Evolutionary conservation across 1,140 invertebrate species (phyloP), one percentile per base, ranked within the genome.

Genomic region (Steinernema feltiae): DNA sequence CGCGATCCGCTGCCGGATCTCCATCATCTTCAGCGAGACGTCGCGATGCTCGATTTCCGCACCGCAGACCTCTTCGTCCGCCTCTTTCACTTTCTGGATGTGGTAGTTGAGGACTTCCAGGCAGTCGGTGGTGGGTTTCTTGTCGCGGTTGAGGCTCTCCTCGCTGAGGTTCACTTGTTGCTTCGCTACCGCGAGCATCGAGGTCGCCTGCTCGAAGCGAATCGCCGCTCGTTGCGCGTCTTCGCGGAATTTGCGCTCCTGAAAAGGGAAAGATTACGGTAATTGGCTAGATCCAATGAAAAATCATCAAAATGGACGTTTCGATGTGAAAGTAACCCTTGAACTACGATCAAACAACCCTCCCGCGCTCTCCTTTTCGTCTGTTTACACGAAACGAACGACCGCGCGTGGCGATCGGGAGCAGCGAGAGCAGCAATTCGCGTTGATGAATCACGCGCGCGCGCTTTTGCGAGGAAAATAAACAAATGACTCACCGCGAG

Each of bases 91-190:
- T 87, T 89, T 79, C 30, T 78, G 80, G 18, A 86, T 74, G 73
- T 86, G 84, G 35, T 85, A 78, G 69, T 82, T 84, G 69, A 81
- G 81, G 76, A 84, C 80, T 91, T 89, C 92, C 91, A 90, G 88
- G 88, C 90, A 90, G 0, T 93, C 92, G 79, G 91, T 91, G 87
- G 93, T 90, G 83, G 90, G 90, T 30, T 84, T 85, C 75, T 80
- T 87, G 77, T 87, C 84, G 69, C 86, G 83, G 83, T 82, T 81
- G 79, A 90, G 75, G 82, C 88, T 84, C 86, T 88, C 89, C 80
- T 90, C 89, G n/a, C 89, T 89, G 31, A 90, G 81, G 69, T 87
- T 86, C 1, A 90, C 90, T 88, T 90, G 89, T 81, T 91, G 90
- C 77, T 92, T 90, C 3, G 92, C 92, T 24, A 91, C 91, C 31